Conservation (phyloP, 2,113 vertebrate genomes). For the Lynx canadensis region DNA sequence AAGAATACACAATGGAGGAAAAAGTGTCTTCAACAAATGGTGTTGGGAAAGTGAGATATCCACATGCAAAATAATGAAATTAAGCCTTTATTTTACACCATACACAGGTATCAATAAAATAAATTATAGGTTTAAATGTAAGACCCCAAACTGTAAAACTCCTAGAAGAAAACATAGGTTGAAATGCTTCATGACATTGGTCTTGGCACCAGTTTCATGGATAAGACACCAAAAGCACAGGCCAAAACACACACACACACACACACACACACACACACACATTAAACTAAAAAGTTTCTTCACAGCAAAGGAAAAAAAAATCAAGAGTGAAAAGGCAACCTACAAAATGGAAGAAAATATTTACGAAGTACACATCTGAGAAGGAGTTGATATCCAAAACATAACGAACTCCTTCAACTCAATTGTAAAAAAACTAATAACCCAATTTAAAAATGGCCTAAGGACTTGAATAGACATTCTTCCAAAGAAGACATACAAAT, state of each 20-base stretch:
- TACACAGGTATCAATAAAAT: background rate
- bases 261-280: too few relatives aligned
- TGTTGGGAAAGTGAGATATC: background rate
- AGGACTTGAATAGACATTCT: background rate
- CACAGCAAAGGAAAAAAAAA: background rate
- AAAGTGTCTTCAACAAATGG: background rate
- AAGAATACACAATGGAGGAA: background rate
- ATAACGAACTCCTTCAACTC: background rate
- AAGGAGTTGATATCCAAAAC: background rate
- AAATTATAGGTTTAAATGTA: background rate
- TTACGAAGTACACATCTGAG: background rate
- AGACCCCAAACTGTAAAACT: background rate
- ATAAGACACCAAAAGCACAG: background rate
- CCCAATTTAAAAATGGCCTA: background rate
- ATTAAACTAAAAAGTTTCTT: background rate
- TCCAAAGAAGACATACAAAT: background rate
- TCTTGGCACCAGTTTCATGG: background rate
- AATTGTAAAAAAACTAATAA: background rate
- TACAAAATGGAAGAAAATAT: background rate
- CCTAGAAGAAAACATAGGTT: background rate
- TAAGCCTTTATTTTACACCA: background rate
- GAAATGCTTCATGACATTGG: background rate
- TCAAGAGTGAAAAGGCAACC: background rate
- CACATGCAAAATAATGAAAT: background rate
- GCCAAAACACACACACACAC: background rate